Evolutionary conservation across 2,888 invertebrate genomes (phyloP).

Genomic region (Formica aserva): DNA sequence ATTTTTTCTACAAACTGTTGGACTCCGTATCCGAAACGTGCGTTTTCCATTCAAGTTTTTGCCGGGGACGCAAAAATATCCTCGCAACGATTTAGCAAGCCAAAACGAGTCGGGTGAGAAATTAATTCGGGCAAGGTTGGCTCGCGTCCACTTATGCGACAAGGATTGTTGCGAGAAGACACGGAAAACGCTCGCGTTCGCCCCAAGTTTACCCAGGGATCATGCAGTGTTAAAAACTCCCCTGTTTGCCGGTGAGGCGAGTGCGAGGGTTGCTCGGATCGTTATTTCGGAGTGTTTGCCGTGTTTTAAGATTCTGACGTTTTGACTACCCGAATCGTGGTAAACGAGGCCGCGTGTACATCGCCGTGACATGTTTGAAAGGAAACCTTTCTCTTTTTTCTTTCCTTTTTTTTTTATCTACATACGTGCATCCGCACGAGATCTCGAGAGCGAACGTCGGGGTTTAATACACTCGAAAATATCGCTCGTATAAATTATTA

Average conservation of each 20-base stretch:
- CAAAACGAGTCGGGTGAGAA: conserved; percentile 9
- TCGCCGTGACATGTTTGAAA: conserved; percentile 40
- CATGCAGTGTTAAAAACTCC: conserved; percentile 85
- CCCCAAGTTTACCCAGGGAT: conserved; percentile 84
- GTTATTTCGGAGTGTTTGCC: conserved; percentile 85
- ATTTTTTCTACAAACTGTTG: not conserved
- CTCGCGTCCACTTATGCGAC: conserved; percentile 68
- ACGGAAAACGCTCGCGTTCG: conserved; percentile 69
- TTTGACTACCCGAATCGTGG: conserved; percentile 82
- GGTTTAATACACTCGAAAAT: not conserved
- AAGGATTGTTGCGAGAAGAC: conserved; percentile 71
- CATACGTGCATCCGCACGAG: conserved; percentile 17
- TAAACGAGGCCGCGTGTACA: conserved; percentile 55
- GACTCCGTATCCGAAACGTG: not conserved
- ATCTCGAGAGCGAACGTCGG: not conserved
- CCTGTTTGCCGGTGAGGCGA: conserved; percentile 83
- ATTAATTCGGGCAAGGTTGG: conserved; percentile 56
- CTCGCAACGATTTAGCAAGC: conserved; percentile 25
- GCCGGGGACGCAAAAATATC: not conserved
- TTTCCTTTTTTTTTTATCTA: conserved; percentile 66
- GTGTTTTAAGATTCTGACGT: conserved; percentile 86
- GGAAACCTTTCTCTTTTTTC: conserved; percentile 49
- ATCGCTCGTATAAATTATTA: not conserved
- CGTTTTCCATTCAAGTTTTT: not conserved
- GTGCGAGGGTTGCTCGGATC: conserved; percentile 82